A percentile compares a stretch with the other conserved stretches of the same genome.
phyloP scores from a whole-genome alignment of 2,888 invertebrate species.

The Chrysolina oricalcia region DNA sequence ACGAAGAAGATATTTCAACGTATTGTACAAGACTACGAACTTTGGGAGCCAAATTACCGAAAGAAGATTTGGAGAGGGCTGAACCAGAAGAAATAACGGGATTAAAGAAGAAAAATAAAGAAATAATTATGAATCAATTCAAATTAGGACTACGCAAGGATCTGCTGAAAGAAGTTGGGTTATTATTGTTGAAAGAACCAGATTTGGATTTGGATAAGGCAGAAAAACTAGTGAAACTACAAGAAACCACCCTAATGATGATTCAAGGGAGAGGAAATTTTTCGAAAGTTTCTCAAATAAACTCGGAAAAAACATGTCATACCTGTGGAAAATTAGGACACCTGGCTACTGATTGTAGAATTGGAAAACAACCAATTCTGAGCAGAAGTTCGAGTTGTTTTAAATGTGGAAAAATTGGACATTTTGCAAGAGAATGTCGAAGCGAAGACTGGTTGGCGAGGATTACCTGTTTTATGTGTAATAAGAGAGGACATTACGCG shows the following conservation, averaged over 20 bases:
- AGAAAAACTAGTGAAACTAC: too few relatives aligned
- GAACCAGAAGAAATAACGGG: conserved; percentile 16
- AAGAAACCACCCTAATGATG: too few relatives aligned
- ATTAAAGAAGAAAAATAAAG: conserved; percentile 25
- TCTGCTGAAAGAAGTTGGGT: too few relatives aligned
- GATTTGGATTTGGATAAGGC: too few relatives aligned
- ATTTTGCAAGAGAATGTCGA: conserved; percentile 13
- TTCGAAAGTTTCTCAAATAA: too few relatives aligned
- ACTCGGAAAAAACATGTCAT: neutral
- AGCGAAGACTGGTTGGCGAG: too few relatives aligned
- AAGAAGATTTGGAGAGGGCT: conserved; percentile 25
- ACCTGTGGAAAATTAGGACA: conserved; percentile 16
- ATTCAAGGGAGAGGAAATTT: conserved; percentile 1
- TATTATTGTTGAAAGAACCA: conserved; percentile 5
- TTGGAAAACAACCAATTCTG: too few relatives aligned
- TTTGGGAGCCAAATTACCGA: conserved; percentile 23
- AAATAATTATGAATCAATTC: conserved; percentile 39
- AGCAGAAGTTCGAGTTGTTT: too few relatives aligned
- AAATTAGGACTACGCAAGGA: conserved; percentile 33
- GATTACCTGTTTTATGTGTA: neutral
- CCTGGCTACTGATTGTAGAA: too few relatives aligned
- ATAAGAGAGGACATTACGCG: neutral
- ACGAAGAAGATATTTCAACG: conserved; percentile 26
- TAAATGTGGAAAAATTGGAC: too few relatives aligned
- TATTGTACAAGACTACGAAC: conserved; percentile 26